phyloP scores from a whole-genome alignment of 2,113 vertebrate genomes.

The Gymnobelideus leadbeateri region DNA sequence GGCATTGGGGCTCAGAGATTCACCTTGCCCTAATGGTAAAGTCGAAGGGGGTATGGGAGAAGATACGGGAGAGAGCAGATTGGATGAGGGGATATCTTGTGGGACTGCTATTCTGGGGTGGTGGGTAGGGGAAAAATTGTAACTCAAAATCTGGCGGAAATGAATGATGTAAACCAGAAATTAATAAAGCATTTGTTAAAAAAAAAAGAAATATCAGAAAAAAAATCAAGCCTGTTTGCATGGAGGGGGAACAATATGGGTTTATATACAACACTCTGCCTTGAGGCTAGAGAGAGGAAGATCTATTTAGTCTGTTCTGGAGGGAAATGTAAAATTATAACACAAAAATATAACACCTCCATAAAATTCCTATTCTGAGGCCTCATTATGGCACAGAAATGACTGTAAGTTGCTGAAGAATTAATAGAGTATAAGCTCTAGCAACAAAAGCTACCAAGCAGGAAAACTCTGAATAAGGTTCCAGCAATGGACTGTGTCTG shows the following conservation, averaged over 20 bases:
- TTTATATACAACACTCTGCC: not conserved
- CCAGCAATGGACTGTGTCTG: not conserved
- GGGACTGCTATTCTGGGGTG: too few species aligned
- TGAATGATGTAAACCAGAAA: too few species aligned
- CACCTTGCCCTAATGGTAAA: too few species aligned
- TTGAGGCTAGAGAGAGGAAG: not conserved
- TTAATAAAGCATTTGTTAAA: too few species aligned
- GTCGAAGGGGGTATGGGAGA: too few species aligned
- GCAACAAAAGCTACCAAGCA: not conserved
- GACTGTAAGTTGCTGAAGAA: not conserved
- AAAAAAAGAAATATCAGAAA: too few species aligned
- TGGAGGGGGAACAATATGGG: not conserved
- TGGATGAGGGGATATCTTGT: too few species aligned
- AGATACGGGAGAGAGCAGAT: too few species aligned
- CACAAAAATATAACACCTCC: not conserved
- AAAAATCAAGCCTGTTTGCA: not conserved
- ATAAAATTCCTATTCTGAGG: not conserved
- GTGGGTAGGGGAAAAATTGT: too few species aligned
- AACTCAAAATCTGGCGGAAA: too few species aligned
- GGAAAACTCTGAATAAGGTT: not conserved
- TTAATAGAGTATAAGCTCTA: not conserved
- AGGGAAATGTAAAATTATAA: not conserved
- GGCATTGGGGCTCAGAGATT: too few species aligned
- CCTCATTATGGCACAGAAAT: not conserved
- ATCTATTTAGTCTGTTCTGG: not conserved